Evolutionary conservation across 1,140 invertebrate species (phyloP), one percentile per base, ranked within the genome.

Genomic region (Musca domestica): DNA sequence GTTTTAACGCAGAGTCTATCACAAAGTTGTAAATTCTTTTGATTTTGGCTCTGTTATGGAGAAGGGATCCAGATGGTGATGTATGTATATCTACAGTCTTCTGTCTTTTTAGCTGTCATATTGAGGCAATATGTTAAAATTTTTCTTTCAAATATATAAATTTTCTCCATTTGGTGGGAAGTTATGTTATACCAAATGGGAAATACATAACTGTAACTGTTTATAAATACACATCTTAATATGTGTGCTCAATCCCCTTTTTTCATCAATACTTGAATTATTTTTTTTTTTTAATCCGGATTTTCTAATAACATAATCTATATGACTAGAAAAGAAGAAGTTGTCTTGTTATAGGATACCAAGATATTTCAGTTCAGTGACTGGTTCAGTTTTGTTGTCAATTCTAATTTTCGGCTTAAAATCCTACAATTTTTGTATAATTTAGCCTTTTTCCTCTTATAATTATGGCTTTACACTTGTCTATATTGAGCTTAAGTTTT

Each of bases 401-500:
- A 30, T 30, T 4, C 9, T 30, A 4, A 30, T 9, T 30, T 3
- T 4, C 9, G 27, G 27, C 9, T 30, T 30, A 30, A 30, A 30
- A 3, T 30, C 9, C 27, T 30, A 9, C 27, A 30, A 9, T 30
- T 30, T 30, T 30, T 30, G 9, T 30, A 30, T 30, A 49, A 19
- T 49, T 15, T n/a, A 5, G 3, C 10, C 30, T n/a, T 34, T 63
- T 12, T 10, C n/a, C 30, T 30, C 30, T 63, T 10, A 63, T 27
- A n/a, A 34, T 63, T 22, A 63, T 34, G 2, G 25, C n/a, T 15
- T 17, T 9, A 3, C 58, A 15, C 30, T 41, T 30, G 9, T 63
- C 30, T 34, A 41, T 63, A 41, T 63, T 63, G 12, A 63, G 12
- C 30, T 63, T 63, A 17, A 61, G 12, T 10, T 61, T 22, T 25